A percentile compares a stretch with the other conserved stretches of the same genome.
These are phyloP conservation scores for Nesoenas mayeri DNA, from an alignment of 2,113 vertebrate genomes.

Conservation along the genomic window DNA sequence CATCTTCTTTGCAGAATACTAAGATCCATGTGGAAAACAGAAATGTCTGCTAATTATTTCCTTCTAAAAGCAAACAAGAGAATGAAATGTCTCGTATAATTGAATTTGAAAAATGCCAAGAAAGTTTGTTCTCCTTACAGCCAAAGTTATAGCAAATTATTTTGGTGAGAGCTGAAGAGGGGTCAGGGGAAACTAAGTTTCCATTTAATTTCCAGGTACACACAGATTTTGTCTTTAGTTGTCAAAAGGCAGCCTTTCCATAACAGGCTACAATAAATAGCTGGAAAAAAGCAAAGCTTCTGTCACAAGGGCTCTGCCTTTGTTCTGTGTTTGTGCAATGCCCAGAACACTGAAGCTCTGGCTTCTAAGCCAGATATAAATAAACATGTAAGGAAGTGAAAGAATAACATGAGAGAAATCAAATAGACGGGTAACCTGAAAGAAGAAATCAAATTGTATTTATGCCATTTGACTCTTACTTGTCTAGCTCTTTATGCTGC, in stretches of 20 bases:
- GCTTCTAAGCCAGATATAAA: constrained; percentile 41
- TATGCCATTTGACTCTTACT: constrained; percentile 7
- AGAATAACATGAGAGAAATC: neutral
- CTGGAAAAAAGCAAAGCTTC: neutral
- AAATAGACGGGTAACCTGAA: neutral
- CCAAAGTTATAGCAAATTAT: constrained; percentile 46
- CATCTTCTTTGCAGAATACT: constrained; percentile 56
- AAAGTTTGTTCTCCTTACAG: constrained; percentile 30
- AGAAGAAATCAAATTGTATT: constrained; percentile 1
- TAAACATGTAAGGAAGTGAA: constrained; percentile 32
- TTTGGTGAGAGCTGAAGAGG: neutral
- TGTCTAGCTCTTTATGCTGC: neutral
- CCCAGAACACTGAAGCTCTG: constrained; percentile 16
- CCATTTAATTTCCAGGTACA: constrained; percentile 11
- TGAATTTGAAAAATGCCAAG: constrained; percentile 57
- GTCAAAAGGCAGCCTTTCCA: neutral
- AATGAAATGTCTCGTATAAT: constrained; percentile 59
- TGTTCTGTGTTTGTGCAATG: constrained; percentile 26
- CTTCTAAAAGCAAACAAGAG: constrained; percentile 60
- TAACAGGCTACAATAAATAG: neutral
- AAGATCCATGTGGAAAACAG: constrained; percentile 59
- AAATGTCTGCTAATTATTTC: constrained; percentile 71
- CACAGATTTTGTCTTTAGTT: neutral
- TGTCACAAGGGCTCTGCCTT: constrained; percentile 10
- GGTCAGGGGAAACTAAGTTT: neutral